Percentiles rank a stretch among this genome's conserved stretches.
Conservation (phyloP, 2,888 invertebrate genomes). For the Zaprionus lineosus region DNA sequence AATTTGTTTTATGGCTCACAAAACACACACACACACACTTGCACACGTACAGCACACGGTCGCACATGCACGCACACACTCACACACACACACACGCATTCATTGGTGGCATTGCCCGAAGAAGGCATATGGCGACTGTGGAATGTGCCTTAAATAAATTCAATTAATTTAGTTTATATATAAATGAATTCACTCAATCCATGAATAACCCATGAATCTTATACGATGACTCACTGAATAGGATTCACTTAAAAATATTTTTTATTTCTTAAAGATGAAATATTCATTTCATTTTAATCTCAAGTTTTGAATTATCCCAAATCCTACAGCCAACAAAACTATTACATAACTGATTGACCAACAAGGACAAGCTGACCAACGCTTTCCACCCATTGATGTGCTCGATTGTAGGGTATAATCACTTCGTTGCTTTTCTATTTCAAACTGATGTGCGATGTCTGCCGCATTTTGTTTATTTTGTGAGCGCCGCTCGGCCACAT, state of each 20-base stretch:
- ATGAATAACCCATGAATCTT: slow-evolving; percentile 14
- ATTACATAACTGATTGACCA: too few species aligned
- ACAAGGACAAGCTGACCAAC: too few species aligned
- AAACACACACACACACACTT: slow-evolving; percentile 20
- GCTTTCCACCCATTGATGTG: too few species aligned
- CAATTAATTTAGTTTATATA: slow-evolving; percentile 20
- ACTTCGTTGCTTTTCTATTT: too few species aligned
- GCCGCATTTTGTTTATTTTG: slow-evolving; percentile 7
- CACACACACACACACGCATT: slow-evolving; percentile 1
- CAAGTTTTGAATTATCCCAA: too few species aligned
- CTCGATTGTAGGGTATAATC: too few species aligned
- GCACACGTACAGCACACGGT: too few species aligned
- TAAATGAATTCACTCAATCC: slow-evolving; percentile 24
- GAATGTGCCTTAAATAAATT: slow-evolving; percentile 22
- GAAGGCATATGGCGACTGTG: slow-evolving; percentile 14
- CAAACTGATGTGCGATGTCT: neutral
- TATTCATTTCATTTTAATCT: too few species aligned
- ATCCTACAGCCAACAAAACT: too few species aligned
- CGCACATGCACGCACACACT: slow-evolving; percentile 4
- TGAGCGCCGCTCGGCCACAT: slow-evolving; percentile 34
- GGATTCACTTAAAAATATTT: too few species aligned
- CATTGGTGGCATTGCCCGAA: neutral
- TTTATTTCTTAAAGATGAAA: too few species aligned
- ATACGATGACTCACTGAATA: too few species aligned
- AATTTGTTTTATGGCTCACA: slow-evolving; percentile 71